Evolutionary conservation across 2,888 invertebrate species (phyloP).

Genomic region (Melanotus villosus): DNA sequence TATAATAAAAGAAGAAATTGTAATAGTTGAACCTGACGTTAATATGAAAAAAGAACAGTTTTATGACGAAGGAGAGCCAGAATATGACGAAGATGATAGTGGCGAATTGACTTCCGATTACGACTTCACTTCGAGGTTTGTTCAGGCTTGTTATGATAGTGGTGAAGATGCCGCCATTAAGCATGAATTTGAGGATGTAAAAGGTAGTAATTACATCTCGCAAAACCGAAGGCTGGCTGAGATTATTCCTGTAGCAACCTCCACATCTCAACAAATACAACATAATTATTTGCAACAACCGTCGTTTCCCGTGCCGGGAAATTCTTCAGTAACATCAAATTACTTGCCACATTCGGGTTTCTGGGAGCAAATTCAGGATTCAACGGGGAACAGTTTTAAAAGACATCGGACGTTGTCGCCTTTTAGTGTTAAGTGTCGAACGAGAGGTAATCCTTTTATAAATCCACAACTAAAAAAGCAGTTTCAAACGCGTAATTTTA

Average conservation of each 20-base stretch:
- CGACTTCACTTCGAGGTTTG: slow-evolving; percentile 47
- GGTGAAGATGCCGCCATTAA: neutral
- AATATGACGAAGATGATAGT: slow-evolving; percentile 39
- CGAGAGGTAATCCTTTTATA: slow-evolving; percentile 65
- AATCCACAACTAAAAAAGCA: slow-evolving; percentile 65
- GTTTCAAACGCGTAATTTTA: slow-evolving; percentile 64
- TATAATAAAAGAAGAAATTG: slow-evolving; percentile 59
- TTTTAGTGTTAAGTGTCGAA: slow-evolving; percentile 62
- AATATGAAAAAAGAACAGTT: slow-evolving; percentile 57
- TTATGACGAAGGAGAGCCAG: slow-evolving; percentile 26
- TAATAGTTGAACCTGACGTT: slow-evolving; percentile 63
- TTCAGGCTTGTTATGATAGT: slow-evolving; percentile 54
- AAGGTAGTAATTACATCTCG: neutral
- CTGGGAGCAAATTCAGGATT: slow-evolving; percentile 1
- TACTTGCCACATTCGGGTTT: neutral
- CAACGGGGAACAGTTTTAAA: slow-evolving; percentile 35
- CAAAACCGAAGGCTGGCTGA: too few relatives aligned
- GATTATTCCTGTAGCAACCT: too few relatives aligned
- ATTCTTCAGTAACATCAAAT: too few relatives aligned
- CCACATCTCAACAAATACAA: too few relatives aligned
- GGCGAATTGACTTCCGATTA: slow-evolving; percentile 32
- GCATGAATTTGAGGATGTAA: neutral
- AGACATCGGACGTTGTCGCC: slow-evolving; percentile 51
- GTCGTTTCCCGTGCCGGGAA: neutral
- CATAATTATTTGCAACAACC: too few relatives aligned